phyloP scores from a whole-genome alignment of 2,797 vertebrate genomes.

The Momotus momota region DNA sequence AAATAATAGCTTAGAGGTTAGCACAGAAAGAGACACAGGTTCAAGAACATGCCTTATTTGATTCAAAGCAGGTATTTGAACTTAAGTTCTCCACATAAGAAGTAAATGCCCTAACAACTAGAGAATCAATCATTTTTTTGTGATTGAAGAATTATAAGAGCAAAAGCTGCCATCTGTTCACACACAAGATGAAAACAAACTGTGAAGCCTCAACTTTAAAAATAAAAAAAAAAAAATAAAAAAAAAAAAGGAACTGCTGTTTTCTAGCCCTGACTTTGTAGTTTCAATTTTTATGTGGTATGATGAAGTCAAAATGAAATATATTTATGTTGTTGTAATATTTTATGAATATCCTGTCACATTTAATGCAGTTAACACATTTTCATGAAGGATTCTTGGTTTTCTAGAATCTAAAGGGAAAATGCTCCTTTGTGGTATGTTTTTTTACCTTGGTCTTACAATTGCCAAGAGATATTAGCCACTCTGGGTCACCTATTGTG shows the following conservation, averaged over 20 bases:
- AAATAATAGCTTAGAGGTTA: neutral
- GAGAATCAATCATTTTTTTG: slow-evolving; percentile 37
- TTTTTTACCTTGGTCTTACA: neutral
- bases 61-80: slow-evolving; percentile 32
- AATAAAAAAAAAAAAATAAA: neutral
- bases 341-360: neutral
- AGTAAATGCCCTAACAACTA: neutral
- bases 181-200: slow-evolving; percentile 40
- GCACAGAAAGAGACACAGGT: neutral
- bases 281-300: neutral
- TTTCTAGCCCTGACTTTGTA: neutral
- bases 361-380: neutral
- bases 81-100: slow-evolving; percentile 8
- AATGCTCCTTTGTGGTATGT: neutral
- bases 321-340: neutral
- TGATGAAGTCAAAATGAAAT: neutral
- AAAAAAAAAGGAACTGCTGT: neutral
- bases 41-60: neutral
- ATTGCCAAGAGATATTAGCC: neutral
- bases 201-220: neutral
- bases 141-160: slow-evolving; percentile 6
- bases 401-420: neutral
- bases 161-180: slow-evolving; percentile 47
- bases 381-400: neutral
- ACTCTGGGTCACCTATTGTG: neutral